Base-by-base conservation (phyloP, 2,888 invertebrate species). In the Octonoba sinensis region DNA sequence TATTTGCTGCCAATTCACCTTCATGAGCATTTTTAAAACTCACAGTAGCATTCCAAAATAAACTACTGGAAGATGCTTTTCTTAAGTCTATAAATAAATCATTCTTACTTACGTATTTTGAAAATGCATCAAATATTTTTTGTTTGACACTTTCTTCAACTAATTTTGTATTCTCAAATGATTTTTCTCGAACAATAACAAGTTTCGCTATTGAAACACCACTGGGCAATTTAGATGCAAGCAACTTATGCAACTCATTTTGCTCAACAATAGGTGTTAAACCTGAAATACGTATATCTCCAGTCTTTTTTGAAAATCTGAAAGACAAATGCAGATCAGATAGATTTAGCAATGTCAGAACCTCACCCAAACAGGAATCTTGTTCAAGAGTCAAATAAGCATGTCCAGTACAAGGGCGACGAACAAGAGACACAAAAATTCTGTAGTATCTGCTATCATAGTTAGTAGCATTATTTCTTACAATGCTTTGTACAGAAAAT, bases 1-100 rank as follows among this genome's bases (percentile, higher is more conserved):
- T 54, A 46, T 36, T 66, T n/a, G 72, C 71, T 18, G 82, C 82
- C 20, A 27, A 56, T 72, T 82, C 74, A 20, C 82, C 82, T 54
- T 72, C 59, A 66, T 47, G 60, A 56, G 59, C 15, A 62, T 76
- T 72, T 76, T 72, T 24, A 46, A 82, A 76, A 67, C 54, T 76
- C 4, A 76, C 67, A 56, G 54, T 66, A 56, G 82, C 75, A 69
- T 67, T 70, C 75, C 76, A 82, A 22, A 4, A 54, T 60, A 71
- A 24, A 72, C 62, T 67, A 47, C 72, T 82, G 16, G 76, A n/a
- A 18, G 46, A 20, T 18, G 82, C 60, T 36, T 73, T 75, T 27
- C 56, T 82, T 18, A 82, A 54, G n/a, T 72, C 46, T 36, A 82
- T 54, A 24, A 13, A 44, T 15, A 82, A 44, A 16, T 76, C 66